Base-by-base conservation (phyloP, 2,797 vertebrate genomes). In the Mycteria americana region DNA sequence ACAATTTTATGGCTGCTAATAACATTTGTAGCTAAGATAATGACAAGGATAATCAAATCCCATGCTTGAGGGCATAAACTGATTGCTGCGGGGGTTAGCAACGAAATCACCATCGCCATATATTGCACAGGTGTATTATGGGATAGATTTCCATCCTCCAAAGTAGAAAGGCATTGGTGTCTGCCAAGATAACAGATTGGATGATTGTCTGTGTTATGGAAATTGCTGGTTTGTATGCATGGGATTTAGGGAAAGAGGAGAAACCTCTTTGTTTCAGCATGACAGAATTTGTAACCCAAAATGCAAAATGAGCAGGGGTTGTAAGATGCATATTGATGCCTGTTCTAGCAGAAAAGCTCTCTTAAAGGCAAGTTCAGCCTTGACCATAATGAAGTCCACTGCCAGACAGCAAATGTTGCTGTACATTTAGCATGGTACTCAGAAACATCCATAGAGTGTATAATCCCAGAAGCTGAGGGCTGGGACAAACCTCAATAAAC, bases 1-100 rank as follows among this genome's bases (percentile, higher is more conserved):
- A 96, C 92, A 94, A 97, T 97, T 97, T 97, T 97, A 97, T 97
- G 95, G 96, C 94, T 94, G 85, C 96, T 97, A 96, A 97, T 97
- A 97, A 97, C 95, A 97, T 97, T 97, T 97, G 97, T 97, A 95
- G 96, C 96, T 97, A 96, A 97, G 96, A 97, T 97, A 97, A 97
- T 97, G 96, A 97, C 96, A 97, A 97, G 95, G 96, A 97, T 97
- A 97, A 97, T 97, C 96, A 97, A 97, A 97, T 97, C 95, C 93
- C 93, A 96, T 97, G 97, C 96, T 97, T 96, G 94, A 96, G 93
- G 97, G 96, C 96, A 97, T 94, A 96, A 94, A 95, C 92, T 96
- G 94, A 97, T 97, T 96, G 96, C 97, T 91, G 67, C 18, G 2
- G 93, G 95, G 88, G 92, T 93, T 97, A 96, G 97, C 84, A 96